These are phyloP conservation scores for Pimpla rufipes DNA, from an alignment of 2,888 invertebrate genomes.

Conservation along the genomic window DNA sequence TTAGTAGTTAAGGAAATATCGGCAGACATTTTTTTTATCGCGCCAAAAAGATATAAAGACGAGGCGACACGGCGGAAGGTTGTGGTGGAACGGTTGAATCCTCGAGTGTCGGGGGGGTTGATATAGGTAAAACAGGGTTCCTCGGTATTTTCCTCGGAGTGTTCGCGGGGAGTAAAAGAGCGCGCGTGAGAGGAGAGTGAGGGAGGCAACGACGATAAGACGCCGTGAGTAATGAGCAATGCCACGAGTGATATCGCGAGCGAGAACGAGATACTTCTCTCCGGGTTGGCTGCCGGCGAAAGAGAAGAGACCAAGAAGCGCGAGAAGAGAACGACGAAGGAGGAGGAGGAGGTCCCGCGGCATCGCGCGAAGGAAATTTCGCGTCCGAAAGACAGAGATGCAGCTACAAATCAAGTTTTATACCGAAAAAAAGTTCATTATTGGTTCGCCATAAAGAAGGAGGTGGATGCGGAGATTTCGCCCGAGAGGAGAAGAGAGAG, in stretches of 20 bases:
- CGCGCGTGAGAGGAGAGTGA: slow-evolving; percentile 61
- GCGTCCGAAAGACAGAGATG: slow-evolving; percentile 74
- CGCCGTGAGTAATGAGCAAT: slow-evolving; percentile 85
- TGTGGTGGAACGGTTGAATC: slow-evolving; percentile 54
- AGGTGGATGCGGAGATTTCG: slow-evolving; percentile 74
- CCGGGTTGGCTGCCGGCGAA: slow-evolving; percentile 43
- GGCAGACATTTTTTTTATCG: slow-evolving; percentile 8
- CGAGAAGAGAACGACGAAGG: slow-evolving; percentile 51
- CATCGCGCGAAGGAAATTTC: slow-evolving; percentile 49
- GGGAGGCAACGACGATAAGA: slow-evolving; percentile 82
- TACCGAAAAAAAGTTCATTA: slow-evolving; percentile 83
- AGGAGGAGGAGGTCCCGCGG: slow-evolving; percentile 62
- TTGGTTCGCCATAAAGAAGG: slow-evolving; percentile 83
- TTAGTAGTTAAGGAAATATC: background rate
- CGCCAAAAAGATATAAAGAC: slow-evolving; percentile 30
- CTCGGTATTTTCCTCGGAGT: slow-evolving; percentile 52
- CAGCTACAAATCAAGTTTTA: slow-evolving; percentile 84
- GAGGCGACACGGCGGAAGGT: slow-evolving; percentile 19
- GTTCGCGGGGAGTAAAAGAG: slow-evolving; percentile 47
- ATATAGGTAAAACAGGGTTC: slow-evolving; percentile 60
- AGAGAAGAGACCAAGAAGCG: slow-evolving; percentile 56
- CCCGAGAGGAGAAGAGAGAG: slow-evolving; percentile 66
- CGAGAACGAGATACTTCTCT: slow-evolving; percentile 78
- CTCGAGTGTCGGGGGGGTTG: slow-evolving; percentile 41
- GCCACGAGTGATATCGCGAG: slow-evolving; percentile 84